Conservation (phyloP, 2,113 vertebrate genomes). For the Oryzias celebensis region DNA sequence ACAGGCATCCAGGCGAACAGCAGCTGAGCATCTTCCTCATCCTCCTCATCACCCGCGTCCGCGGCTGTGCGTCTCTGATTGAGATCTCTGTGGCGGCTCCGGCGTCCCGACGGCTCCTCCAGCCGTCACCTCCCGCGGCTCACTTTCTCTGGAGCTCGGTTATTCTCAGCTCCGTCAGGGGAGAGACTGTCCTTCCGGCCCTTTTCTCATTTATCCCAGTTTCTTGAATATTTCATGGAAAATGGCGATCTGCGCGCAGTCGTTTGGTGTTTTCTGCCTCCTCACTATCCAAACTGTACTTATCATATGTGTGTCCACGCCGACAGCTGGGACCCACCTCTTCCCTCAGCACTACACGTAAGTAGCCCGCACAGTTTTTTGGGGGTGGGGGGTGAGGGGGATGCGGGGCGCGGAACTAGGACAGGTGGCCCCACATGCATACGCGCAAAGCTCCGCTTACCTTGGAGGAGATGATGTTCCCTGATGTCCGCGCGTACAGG, state of each 20-base stretch:
- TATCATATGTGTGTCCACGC: conserved; percentile 80
- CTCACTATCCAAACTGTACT: conserved; percentile 80
- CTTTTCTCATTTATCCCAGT: conserved; percentile 70
- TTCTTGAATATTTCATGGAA: conserved; percentile 88
- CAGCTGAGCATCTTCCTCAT: conserved; percentile 60
- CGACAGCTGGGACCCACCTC: conserved; percentile 83
- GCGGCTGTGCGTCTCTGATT: conserved; percentile 51
- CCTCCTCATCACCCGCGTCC: conserved; percentile 48
- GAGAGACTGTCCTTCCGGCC: conserved; percentile 63
- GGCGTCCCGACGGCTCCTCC: conserved; percentile 63
- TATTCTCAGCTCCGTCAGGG: conserved; percentile 63
- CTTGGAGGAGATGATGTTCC: conserved; percentile 33
- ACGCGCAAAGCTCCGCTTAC: conserved; percentile 48
- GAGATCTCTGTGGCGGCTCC: conserved; percentile 62
- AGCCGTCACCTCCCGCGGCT: conserved; percentile 52
- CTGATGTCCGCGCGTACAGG: conserved; percentile 21
- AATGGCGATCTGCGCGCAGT: conserved; percentile 90
- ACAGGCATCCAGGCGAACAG: conserved; percentile 59
- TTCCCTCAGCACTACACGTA: conserved; percentile 96
- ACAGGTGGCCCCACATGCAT: conserved; percentile 66
- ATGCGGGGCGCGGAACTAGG: conserved; percentile 52
- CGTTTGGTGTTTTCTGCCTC: conserved; percentile 81
- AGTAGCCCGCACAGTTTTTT: conserved; percentile 70
- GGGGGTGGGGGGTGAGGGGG: conserved; percentile 12
- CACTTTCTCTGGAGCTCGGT: conserved; percentile 64